Percentiles rank a stretch among this genome's conserved stretches.
Evolutionary conservation across 2,113 vertebrate genomes (phyloP).

Genomic region (Naja naja): DNA sequence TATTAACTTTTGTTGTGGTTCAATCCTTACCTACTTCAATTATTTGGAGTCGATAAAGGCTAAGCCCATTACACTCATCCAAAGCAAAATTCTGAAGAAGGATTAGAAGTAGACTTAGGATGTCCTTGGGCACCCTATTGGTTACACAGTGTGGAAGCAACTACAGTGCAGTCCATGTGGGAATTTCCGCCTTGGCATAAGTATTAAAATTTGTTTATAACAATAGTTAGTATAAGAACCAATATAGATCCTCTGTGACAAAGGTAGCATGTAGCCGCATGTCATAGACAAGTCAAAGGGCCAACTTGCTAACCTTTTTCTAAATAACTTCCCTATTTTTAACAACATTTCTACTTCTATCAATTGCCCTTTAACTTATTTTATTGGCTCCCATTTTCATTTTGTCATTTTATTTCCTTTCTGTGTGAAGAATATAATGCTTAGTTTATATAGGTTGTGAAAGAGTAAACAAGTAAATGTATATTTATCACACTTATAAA

Average conservation of each 20-base stretch:
- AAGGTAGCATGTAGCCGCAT: too few species aligned
- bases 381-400: background rate
- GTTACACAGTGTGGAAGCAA: background rate
- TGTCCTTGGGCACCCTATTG: background rate
- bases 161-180: background rate
- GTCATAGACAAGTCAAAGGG: background rate
- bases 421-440: background rate
- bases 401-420: background rate
- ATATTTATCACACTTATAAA: background rate
- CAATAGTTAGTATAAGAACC: background rate
- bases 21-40: background rate
- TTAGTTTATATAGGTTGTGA: background rate
- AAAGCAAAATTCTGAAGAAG: background rate
- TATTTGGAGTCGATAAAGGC: background rate
- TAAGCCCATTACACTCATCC: background rate
- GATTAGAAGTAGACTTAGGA: background rate
- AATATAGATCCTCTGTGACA: background rate
- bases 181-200: background rate
- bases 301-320: background rate
- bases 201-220: background rate
- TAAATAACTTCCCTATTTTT: background rate
- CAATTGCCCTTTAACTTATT: background rate
- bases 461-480: background rate
- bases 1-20: background rate
- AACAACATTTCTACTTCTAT: background rate